Base-by-base conservation (phyloP, 2,888 invertebrate species). In the Drosophila mayaguana region DNA sequence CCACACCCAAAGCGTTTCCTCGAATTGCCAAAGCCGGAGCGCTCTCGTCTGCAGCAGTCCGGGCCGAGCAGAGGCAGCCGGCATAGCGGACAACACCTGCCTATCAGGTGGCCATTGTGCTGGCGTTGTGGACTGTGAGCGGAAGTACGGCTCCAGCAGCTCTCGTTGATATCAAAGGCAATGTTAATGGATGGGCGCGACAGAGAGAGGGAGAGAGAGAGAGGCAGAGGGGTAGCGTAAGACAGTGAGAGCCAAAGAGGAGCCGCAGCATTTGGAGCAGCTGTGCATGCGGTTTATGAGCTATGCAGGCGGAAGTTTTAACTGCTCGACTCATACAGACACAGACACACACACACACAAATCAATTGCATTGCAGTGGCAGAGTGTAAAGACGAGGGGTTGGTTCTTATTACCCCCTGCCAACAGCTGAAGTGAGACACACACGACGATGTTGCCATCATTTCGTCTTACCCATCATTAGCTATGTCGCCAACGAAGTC, bases 221-320 rank as follows among this genome's bases (percentile, higher is more conserved):
- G 18, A 36, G 43, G 7, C 2, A 5, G 25, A n/a, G 14, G 14
- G 14, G 34, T 18, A 16, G 40, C 43, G 32, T 3, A 32, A 9
- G 32, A 1, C 9, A 32, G 51, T 16, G 28, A 36, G 42, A 34
- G n/a, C n/a, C 12, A 28, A 25, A 25, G 48, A 59, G 46, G 53
- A 48, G 68, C 63, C 68, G 66, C 66, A 72, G 67, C 71, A 71
- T 79, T 81, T 74, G 78, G 72, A 72, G 75, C 77, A 77, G 77
- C 80, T 83, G 78, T 74, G 72, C 61, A 69, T 81, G 83, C 80
- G 80, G 83, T 72, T 80, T 78, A 74, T 69, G 80, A 83, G 71
- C 75, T 75, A 81, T 76, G 78, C 69, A 61, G 82, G 78, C 86
- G 86, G 83, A 86, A 84, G 86, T 86, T 84, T 86, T 80, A 83